Conservation (phyloP, 1,140 invertebrate genomes). For the Tetramorium parvispinum region DNA sequence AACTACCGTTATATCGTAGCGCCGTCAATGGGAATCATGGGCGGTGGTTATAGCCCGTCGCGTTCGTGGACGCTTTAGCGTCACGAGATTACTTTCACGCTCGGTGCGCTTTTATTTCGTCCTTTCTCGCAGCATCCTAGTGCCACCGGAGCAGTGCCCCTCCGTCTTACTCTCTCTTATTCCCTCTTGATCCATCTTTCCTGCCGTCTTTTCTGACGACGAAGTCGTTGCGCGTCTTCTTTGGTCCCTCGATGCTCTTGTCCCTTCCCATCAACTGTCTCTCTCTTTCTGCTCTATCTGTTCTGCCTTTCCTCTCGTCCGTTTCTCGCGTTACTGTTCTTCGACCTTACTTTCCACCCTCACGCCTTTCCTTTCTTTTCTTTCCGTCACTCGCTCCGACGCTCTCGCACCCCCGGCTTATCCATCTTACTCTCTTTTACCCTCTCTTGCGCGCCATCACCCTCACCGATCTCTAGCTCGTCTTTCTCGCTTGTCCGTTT, state of each 20-base stretch:
- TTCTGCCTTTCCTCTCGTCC: neutral
- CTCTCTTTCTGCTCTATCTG: neutral
- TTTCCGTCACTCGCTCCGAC: constrained; percentile 37
- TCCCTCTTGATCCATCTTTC: constrained; percentile 41
- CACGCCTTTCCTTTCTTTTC: constrained; percentile 8
- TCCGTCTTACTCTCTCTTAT: constrained; percentile 29
- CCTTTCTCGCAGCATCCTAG: constrained; percentile 24
- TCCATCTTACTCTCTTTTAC: constrained; percentile 49
- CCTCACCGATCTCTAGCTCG: neutral
- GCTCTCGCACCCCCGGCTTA: constrained; percentile 40
- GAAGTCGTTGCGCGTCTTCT: constrained; percentile 43
- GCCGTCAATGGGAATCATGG: constrained; percentile 47
- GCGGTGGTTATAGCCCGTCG: constrained; percentile 41
- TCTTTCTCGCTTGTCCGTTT: neutral
- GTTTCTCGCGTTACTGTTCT: constrained; percentile 37
- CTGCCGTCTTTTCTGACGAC: constrained; percentile 4
- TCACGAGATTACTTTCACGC: constrained; percentile 62
- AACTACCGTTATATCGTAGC: constrained; percentile 45
- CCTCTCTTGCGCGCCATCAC: neutral
- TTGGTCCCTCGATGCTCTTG: constrained; percentile 19
- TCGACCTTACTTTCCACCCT: constrained; percentile 36
- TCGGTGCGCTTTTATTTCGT: constrained; percentile 54
- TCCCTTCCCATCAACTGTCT: neutral
- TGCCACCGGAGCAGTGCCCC: neutral
- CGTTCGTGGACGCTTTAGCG: constrained; percentile 50